Conservation (phyloP, 2,113 vertebrate genomes). For the Caretta caretta region DNA sequence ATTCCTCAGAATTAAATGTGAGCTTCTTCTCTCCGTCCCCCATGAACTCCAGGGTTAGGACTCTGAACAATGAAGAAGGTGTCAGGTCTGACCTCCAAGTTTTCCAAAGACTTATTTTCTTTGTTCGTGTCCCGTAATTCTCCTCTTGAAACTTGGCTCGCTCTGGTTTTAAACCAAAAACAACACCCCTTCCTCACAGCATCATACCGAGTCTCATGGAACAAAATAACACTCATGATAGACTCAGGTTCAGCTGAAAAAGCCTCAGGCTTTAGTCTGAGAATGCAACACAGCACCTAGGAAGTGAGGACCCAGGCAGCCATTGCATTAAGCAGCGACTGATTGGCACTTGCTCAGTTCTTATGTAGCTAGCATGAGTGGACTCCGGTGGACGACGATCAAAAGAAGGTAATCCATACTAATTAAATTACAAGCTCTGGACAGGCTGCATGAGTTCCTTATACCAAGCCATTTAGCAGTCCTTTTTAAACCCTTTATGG, state of each 20-base stretch:
- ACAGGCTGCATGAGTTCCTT: too few relatives aligned
- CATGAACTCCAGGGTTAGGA: neutral
- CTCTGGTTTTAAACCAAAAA: neutral
- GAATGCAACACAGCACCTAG: neutral
- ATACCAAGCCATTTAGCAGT: too few relatives aligned
- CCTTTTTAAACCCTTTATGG: too few relatives aligned
- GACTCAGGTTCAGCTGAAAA: neutral
- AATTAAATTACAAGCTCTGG: too few relatives aligned
- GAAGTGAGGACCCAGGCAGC: neutral
- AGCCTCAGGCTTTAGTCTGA: neutral
- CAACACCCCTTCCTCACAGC: neutral
- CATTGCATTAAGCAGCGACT: neutral
- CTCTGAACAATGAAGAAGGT: neutral
- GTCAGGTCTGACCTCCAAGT: neutral
- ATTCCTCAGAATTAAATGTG: accelerated
- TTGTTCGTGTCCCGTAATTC: neutral
- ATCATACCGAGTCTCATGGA: neutral
- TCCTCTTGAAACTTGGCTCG: neutral
- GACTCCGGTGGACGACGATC: too few relatives aligned
- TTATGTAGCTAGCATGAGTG: too few relatives aligned
- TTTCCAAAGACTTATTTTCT: neutral
- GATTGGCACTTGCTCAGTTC: neutral
- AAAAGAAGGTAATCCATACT: too few relatives aligned
- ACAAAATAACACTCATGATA: neutral
- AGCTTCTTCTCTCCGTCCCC: neutral